Conservation (phyloP, 2,113 vertebrate genomes). For the Chaetodon trifascialis region DNA sequence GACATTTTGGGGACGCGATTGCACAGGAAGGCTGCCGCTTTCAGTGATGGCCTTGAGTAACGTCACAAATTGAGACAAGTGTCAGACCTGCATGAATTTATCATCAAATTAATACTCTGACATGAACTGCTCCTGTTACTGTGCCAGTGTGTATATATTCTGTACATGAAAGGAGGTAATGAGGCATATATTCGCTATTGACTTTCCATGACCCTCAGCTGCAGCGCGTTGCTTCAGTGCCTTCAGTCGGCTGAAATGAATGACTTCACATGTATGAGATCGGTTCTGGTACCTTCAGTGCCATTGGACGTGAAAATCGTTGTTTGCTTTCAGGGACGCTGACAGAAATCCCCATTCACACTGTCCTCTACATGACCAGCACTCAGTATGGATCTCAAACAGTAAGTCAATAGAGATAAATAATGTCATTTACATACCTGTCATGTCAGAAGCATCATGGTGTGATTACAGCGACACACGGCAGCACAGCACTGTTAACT, state of each 20-base stretch:
- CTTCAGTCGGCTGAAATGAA: constrained; percentile 57
- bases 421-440: not conserved
- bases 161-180: constrained; percentile 71
- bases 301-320: not conserved
- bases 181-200: constrained; percentile 50
- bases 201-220: constrained; percentile 60
- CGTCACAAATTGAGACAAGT: constrained; percentile 66
- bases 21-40: constrained; percentile 53
- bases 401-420: not conserved
- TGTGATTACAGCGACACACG: not conserved
- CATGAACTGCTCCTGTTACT: constrained; percentile 40
- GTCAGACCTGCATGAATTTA: constrained; percentile 57
- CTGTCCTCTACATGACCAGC: not conserved
- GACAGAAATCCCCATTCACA: constrained; percentile 31
- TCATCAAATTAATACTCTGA: constrained; percentile 64
- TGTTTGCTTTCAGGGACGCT: constrained; percentile 45
- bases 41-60: constrained; percentile 68
- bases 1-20: constrained; percentile 74
- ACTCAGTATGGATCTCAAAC: not conserved
- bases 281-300: constrained; percentile 21
- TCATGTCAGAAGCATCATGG: not conserved
- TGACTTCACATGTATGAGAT: constrained; percentile 40
- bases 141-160: constrained; percentile 36
- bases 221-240: constrained; percentile 30
- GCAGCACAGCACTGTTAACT: not conserved